Evolutionary conservation across 1,140 invertebrate genomes (phyloP).

Genomic region (Oedothorax gibbosus): DNA sequence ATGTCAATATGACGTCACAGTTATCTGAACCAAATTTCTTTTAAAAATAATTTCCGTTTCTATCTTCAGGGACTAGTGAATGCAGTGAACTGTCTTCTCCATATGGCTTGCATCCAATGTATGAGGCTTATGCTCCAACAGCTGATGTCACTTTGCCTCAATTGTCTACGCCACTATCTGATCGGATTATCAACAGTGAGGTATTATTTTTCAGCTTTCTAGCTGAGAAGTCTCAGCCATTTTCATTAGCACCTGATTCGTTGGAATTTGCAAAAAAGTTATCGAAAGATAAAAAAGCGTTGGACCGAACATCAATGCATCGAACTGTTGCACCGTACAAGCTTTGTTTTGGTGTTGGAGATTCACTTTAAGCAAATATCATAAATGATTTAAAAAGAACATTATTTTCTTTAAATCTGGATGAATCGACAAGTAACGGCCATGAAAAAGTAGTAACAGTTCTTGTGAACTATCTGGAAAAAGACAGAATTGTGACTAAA

Average conservation of each 20-base stretch:
- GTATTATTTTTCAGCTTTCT: constrained; percentile 24
- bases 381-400: background rate
- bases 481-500: constrained; percentile 28
- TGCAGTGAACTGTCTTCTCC: background rate
- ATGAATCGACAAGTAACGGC: constrained; percentile 14
- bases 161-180: background rate
- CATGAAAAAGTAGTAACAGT: background rate
- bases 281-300: constrained; percentile 1
- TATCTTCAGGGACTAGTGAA: background rate
- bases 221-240: constrained; percentile 28
- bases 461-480: constrained; percentile 9
- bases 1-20: too few relatives aligned
- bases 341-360: constrained; percentile 22
- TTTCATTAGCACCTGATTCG: background rate
- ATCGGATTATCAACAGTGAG: constrained; percentile 13
- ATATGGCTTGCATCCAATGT: constrained; percentile 42
- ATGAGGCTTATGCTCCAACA: background rate
- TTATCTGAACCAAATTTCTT: too few relatives aligned
- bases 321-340: constrained; percentile 29
- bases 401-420: constrained; percentile 29
- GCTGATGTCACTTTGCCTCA: background rate
- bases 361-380: constrained; percentile 12
- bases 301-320: background rate
- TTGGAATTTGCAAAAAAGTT: background rate
- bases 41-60: too few relatives aligned